These are phyloP conservation scores for Ivindomyrus marchei DNA, from an alignment of 2,113 vertebrate species.

Conservation along the genomic window DNA sequence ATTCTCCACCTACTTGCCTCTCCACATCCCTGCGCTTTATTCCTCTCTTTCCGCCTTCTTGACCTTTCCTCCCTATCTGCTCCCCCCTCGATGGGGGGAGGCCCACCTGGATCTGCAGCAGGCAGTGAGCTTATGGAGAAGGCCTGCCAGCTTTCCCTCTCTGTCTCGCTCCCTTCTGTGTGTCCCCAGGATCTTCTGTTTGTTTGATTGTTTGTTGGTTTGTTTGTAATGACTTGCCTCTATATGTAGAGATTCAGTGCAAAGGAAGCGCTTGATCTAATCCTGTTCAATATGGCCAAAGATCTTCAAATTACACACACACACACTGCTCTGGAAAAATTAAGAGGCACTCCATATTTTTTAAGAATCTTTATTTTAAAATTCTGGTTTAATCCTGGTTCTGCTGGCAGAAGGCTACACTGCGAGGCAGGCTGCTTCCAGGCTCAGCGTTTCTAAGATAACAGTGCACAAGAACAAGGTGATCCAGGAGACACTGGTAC, in stretches of 20 bases:
- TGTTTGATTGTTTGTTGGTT: background rate
- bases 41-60: background rate
- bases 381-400: no score
- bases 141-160: background rate
- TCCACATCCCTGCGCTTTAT: background rate
- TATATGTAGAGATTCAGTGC: slow-evolving; percentile 6
- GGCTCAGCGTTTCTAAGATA: no score
- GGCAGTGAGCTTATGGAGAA: background rate
- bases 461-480: no score
- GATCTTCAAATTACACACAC: slow-evolving; percentile 17
- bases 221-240: background rate
- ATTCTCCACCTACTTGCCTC: background rate
- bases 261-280: slow-evolving; percentile 19
- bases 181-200: background rate
- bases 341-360: no score
- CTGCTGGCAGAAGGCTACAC: no score
- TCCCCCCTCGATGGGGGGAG: slow-evolving; percentile 15
- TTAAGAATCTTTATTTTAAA: no score
- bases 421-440: no score
- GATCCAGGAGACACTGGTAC: no score
- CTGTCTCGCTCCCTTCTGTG: background rate
- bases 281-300: slow-evolving; percentile 16
- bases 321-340: background rate
- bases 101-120: slow-evolving; percentile 23
- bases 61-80: background rate